Evolutionary conservation across 2,113 vertebrate genomes (phyloP).

Genomic region (Siniperca knerii): DNA sequence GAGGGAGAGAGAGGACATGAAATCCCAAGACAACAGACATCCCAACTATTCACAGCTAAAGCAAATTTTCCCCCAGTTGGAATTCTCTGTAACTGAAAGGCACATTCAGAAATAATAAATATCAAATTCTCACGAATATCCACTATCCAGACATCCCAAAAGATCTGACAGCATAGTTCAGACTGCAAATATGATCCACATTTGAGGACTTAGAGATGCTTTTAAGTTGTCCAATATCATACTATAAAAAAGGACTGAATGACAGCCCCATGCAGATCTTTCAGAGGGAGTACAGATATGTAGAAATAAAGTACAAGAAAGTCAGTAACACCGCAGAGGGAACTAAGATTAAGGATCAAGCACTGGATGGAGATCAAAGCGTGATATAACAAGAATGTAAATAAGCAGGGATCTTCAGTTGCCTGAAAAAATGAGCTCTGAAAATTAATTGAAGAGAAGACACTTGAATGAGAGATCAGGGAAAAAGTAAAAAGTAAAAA

Average conservation of each 20-base stretch:
- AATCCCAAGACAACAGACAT: not conserved
- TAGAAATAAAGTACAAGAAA: conserved; percentile 18
- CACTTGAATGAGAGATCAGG: conserved; percentile 41
- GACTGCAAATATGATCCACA: not conserved
- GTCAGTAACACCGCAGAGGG: conserved; percentile 20
- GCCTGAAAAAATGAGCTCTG: conserved; percentile 13
- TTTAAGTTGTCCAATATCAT: not conserved
- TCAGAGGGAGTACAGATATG: not conserved
- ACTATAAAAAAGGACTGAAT: not conserved
- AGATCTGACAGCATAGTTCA: not conserved
- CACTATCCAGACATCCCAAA: not conserved
- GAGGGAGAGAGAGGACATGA: not conserved
- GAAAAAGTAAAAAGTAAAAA: conserved; percentile 15
- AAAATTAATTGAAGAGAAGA: conserved; percentile 39
- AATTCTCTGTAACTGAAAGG: not conserved
- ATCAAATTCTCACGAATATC: not conserved
- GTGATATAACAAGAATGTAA: conserved; percentile 57
- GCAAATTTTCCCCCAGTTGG: not conserved
- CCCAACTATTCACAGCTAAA: not conserved
- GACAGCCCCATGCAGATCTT: not conserved
- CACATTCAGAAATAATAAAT: not conserved
- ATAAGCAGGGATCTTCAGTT: conserved; percentile 45
- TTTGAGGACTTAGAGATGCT: not conserved
- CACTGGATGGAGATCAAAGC: conserved; percentile 54
- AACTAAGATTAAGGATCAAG: conserved; percentile 26